Evolutionary conservation across 2,888 invertebrate genomes (phyloP).

Genomic region (Scelioninae gen. 1): DNA sequence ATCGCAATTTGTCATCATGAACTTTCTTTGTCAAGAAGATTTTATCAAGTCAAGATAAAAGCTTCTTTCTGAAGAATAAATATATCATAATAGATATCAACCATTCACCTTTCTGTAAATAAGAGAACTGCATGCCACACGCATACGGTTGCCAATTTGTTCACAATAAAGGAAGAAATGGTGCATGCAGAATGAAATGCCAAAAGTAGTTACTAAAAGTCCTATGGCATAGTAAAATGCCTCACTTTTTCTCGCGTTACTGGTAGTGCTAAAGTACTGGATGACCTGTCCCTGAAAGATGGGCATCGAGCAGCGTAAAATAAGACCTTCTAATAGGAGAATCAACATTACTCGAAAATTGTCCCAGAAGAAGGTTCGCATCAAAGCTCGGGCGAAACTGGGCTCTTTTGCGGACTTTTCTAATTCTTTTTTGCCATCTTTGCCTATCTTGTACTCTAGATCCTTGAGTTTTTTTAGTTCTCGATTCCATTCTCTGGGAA

Average conservation of each 20-base stretch:
- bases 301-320: constrained; percentile 72
- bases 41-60: constrained; percentile 1
- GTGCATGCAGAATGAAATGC: constrained; percentile 58
- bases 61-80: background rate
- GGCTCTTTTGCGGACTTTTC: constrained; percentile 77
- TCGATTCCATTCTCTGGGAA: constrained; percentile 85
- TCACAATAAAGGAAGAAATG: constrained; percentile 60
- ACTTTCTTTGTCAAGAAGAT: too few relatives aligned
- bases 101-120: constrained; percentile 88
- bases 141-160: constrained; percentile 87
- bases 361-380: constrained; percentile 82
- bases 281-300: constrained; percentile 77
- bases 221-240: constrained; percentile 85
- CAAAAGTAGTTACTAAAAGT: constrained; percentile 74
- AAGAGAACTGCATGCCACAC: constrained; percentile 88
- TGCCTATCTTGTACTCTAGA: constrained; percentile 69
- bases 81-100: background rate
- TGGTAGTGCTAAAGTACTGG: constrained; percentile 75
- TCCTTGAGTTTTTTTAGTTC: constrained; percentile 75
- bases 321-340: constrained; percentile 48
- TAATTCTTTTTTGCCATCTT: constrained; percentile 65
- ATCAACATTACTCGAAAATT: constrained; percentile 72
- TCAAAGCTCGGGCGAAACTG: constrained; percentile 83
- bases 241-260: constrained; percentile 78
- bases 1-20: too few relatives aligned